Evolutionary conservation across 2,888 invertebrate genomes (phyloP), one percentile per base, ranked within the genome.

Genomic region (Horisme vitalbata): DNA sequence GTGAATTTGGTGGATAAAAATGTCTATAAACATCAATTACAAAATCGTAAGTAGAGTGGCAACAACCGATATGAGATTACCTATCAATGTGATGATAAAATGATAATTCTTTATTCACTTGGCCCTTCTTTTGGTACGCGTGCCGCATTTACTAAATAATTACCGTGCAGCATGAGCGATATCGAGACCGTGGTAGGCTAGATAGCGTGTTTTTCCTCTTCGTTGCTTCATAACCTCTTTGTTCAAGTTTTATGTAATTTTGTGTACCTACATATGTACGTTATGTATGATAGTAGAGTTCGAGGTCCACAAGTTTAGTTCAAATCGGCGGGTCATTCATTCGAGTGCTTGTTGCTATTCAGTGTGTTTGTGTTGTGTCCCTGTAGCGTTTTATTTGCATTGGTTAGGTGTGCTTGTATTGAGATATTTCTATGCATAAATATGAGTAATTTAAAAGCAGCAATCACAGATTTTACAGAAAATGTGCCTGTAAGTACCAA

Each of bases 401-500:
- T 4, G 4, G n/a, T 35, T 15, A 6, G 10, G 10, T 13, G 7
- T n/a, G 3, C 9, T 41, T 34, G n/a, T 8, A 23, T 10, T 26
- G 4, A 34, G 2, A 14, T 53, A 15, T 12, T 18, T 36, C 15
- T 26, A 2, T n/a, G 9, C 7, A 8, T n/a, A 44, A 65, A 52
- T 41, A 83, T 83, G 82, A 74, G 65, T 68, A 75, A 77, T 50
- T 63, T 82, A 57, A 50, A 77, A 67, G 75, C 68, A 50, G 79
- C 74, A 37, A 43, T 75, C 18, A 63, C 61, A 27, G 78, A 81
- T 31, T 58, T 71, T 47, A 52, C 75, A 44, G 79, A 73, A 53
- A 69, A 67, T 36, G 10, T 60, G 41, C 58, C 66, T 52, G 83
- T 83, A 75, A 70, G 82, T 83, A 68, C 47, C 4, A 24, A n/a